phyloP scores from a whole-genome alignment of 2,888 invertebrate genomes.

The Drosophila differens region DNA sequence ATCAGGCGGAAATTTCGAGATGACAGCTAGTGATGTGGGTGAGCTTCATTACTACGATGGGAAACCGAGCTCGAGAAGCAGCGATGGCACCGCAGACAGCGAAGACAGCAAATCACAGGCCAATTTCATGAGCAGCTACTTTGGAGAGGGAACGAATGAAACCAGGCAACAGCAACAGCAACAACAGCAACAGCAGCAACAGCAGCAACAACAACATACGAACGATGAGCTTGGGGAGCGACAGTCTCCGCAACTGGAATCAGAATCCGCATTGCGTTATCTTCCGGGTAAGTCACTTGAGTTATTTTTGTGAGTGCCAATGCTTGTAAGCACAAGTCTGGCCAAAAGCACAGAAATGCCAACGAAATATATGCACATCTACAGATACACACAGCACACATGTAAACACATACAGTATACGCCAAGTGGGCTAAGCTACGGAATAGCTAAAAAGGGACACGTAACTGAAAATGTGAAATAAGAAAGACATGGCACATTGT shows the following conservation, averaged over 20 bases:
- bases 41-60: conserved; percentile 61
- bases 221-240: conserved; percentile 38
- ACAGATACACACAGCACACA: not conserved
- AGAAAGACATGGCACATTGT: conserved; percentile 8
- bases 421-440: conserved; percentile 7
- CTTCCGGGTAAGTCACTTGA: conserved; percentile 48
- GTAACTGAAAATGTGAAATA: not conserved
- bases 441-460: not conserved
- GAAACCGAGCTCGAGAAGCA: not conserved
- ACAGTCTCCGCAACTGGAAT: conserved; percentile 32
- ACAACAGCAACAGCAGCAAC: not conserved
- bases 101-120: conserved; percentile 37
- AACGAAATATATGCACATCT: conserved; percentile 6
- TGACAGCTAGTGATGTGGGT: conserved; percentile 43
- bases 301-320: conserved; percentile 38
- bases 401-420: not conserved
- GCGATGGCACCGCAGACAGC: not conserved
- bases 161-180: conserved; percentile 18
- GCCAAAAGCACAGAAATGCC: conserved; percentile 12
- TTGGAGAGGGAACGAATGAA: conserved; percentile 26
- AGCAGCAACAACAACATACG: conserved; percentile 6
- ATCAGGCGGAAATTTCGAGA: conserved; percentile 34
- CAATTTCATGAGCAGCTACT: conserved; percentile 52
- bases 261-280: conserved; percentile 48
- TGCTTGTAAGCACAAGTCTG: conserved; percentile 21